phyloP scores from a whole-genome alignment of 53 echinoderm and acorn worm genomes.

The Paelopatides confundens region DNA sequence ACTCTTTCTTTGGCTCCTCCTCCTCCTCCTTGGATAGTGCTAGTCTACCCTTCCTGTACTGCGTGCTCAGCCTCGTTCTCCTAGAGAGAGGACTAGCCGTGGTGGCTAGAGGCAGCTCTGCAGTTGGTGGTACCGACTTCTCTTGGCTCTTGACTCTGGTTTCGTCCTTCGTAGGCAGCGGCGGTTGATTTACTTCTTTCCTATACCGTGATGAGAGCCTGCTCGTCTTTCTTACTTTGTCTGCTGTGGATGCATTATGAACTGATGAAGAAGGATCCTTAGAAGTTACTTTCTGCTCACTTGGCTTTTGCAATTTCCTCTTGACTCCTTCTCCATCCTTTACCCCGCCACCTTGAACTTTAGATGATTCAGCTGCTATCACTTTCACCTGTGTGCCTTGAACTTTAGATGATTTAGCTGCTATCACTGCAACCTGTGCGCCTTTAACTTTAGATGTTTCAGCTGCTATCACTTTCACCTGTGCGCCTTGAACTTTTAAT shows the following conservation, averaged over 20 bases:
- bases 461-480: neutral
- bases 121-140: neutral
- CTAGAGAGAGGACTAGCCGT: neutral
- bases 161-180: neutral
- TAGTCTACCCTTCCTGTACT: neutral
- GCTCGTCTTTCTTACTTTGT: neutral
- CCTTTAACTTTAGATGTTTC: neutral
- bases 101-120: neutral
- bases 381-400: constrained; percentile 4
- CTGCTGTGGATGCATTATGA: neutral
- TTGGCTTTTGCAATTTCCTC: neutral
- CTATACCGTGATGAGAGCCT: constrained; percentile 15
- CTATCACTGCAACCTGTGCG: neutral
- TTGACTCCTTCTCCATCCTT: no score
- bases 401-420: neutral
- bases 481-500: neutral
- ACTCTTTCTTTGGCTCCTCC: neutral
- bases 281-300: neutral
- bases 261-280: neutral
- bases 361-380: neutral
- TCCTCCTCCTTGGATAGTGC: no score
- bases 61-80: neutral
- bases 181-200: neutral
- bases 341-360: neutral
- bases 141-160: neutral